Percentiles rank a stretch among this genome's conserved stretches.
Conservation (phyloP, 92 coral and sea anemone species). For the Pocillopora grandis region DNA sequence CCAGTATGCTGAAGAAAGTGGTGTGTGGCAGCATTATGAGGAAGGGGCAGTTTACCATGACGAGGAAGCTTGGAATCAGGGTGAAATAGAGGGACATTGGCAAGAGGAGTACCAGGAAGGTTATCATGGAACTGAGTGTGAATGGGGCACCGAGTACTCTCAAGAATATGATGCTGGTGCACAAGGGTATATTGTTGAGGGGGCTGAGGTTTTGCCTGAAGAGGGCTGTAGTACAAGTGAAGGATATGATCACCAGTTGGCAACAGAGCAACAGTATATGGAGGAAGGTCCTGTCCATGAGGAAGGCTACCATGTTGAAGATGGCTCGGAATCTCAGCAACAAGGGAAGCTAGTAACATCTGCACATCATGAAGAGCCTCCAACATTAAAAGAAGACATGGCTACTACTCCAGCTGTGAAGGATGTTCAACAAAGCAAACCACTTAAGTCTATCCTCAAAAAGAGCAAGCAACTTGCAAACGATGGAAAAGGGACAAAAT, state of each 20-base stretch:
- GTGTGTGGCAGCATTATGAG: slow-evolving; percentile 51
- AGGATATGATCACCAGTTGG: slow-evolving; percentile 34
- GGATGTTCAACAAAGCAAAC: slow-evolving; percentile 37
- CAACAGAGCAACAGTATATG: slow-evolving; percentile 30
- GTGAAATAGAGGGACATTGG: slow-evolving; percentile 39
- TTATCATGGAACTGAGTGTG: slow-evolving; percentile 21
- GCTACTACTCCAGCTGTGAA: neutral
- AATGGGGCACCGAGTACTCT: slow-evolving; percentile 21
- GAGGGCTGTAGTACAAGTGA: slow-evolving; percentile 34
- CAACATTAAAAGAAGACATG: neutral
- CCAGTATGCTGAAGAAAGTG: slow-evolving; percentile 49
- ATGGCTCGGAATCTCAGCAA: slow-evolving; percentile 14
- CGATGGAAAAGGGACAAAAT: slow-evolving; percentile 28
- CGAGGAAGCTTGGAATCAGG: slow-evolving; percentile 41
- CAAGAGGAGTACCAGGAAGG: slow-evolving; percentile 42
- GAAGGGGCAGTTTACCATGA: slow-evolving; percentile 25
- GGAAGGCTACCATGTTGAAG: slow-evolving; percentile 35
- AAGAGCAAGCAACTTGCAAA: slow-evolving; percentile 36
- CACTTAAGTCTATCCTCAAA: slow-evolving; percentile 83
- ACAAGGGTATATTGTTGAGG: slow-evolving; percentile 24
- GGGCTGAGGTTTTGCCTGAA: neutral
- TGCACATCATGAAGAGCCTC: slow-evolving; percentile 17
- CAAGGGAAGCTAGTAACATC: slow-evolving; percentile 16
- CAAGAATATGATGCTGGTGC: slow-evolving; percentile 33
- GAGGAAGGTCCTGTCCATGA: slow-evolving; percentile 21